Base-by-base conservation (phyloP, 2,888 invertebrate species). In the Oxystoma pomonae region DNA sequence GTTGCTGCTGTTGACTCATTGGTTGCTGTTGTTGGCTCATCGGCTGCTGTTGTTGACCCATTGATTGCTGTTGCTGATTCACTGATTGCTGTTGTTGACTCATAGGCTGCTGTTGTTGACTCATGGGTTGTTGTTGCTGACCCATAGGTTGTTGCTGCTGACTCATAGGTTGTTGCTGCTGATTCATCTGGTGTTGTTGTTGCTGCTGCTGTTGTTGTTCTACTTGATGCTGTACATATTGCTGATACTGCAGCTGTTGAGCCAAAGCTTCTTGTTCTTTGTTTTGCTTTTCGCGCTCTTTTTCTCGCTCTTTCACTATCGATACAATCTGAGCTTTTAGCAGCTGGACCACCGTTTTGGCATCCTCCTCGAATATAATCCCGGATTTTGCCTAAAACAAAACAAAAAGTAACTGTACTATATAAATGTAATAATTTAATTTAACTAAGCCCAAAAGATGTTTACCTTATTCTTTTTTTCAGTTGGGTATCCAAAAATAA, bases 291-390 rank as follows among this genome's bases (percentile, higher is more conserved):
- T 35, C 35, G 5, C 35, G 3, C 58, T 78, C 76, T 64, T 84
- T 85, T 65, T 85, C 84, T 81, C 87, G 69, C 83, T 67, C 88
- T 84, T 81, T 87, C 76, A 79, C 84, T 12, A 94, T 84, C 70
- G 89, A 87, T 70, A 87, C 86, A 62, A 95, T 89, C 78, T 97
- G 95, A 20, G 94, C 93, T 78, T 93, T 91, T 68, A 98, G 86
- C 79, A 98, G 87, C 76, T 95, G 94, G 65, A 91, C 90, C 12
- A 98, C 96, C 65, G 92, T 90, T 74, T 94, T 87, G 0, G 93
- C 91, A 79, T 98, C 98, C 77, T 97, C 98, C 76, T 98, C 97
- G 76, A 93, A 91, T 74, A 98, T 94, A 76, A 96, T 91, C 50
- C 96, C 95, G 20, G 94, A 92, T 77, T 94, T 94, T 50, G 93